A percentile compares a stretch with the other conserved stretches of the same genome.
These are phyloP conservation scores for Pseudorhombus dupliciocellatus DNA, from an alignment of 2,113 vertebrate species.

Conservation along the genomic window DNA sequence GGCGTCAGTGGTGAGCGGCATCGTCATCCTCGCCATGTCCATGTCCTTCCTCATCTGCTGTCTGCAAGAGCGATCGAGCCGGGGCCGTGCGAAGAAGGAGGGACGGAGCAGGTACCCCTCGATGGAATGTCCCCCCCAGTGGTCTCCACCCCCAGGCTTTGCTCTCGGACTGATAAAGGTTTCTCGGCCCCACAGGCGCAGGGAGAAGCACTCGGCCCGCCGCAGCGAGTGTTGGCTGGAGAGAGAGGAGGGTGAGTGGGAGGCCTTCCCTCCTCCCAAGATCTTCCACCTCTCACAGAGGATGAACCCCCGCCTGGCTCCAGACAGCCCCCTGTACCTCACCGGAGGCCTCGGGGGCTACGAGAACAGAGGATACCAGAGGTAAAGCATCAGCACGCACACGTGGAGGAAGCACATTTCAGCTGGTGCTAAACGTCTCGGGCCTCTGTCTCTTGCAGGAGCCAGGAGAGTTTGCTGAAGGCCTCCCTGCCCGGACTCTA, in stretches of 20 bases:
- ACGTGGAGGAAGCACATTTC: background rate
- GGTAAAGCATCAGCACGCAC: conserved; percentile 49
- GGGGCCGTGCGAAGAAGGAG: conserved; percentile 59
- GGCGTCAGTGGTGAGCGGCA: conserved; percentile 83
- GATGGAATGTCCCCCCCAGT: background rate
- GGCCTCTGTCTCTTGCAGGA: conserved; percentile 57
- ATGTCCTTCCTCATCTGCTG: conserved; percentile 86
- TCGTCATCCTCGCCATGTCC: conserved; percentile 84
- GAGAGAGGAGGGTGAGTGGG: conserved; percentile 78
- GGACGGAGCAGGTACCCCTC: conserved; percentile 65
- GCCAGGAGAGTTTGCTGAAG: conserved; percentile 82
- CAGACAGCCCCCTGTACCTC: conserved; percentile 75
- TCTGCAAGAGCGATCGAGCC: conserved; percentile 74
- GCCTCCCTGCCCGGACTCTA: conserved; percentile 74
- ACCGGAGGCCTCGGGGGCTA: conserved; percentile 73
- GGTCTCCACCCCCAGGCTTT: background rate
- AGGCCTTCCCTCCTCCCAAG: conserved; percentile 78
- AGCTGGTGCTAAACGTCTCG: background rate
- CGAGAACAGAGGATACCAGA: conserved; percentile 81
- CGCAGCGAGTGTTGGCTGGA: conserved; percentile 79
- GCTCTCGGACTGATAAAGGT: background rate
- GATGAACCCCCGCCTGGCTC: conserved; percentile 73
- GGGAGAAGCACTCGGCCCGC: conserved; percentile 66
- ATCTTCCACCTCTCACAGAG: conserved; percentile 80
- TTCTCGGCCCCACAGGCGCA: conserved; percentile 56